Conservation (phyloP, 2,113 vertebrate genomes). For the Podarcis cretensis region DNA sequence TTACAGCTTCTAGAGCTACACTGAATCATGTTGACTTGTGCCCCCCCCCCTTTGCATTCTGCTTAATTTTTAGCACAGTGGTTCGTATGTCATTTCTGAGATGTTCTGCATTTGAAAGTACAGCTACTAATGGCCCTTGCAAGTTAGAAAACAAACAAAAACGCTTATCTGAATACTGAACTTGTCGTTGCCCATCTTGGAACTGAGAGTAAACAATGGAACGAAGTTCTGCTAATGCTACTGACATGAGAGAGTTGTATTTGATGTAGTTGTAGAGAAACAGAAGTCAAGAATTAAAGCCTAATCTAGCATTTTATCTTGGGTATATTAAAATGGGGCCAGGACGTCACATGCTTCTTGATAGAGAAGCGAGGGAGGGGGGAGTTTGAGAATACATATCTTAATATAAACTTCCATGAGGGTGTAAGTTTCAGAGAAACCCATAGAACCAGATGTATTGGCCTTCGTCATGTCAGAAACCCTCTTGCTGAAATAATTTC, state of each 20-base stretch:
- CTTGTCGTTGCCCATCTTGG: neutral
- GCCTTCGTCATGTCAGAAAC: neutral
- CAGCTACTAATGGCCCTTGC: neutral
- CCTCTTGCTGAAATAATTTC: neutral
- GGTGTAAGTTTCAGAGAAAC: neutral
- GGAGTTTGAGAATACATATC: neutral
- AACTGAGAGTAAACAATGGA: no score
- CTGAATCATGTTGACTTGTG: neutral
- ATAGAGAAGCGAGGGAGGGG: rapidly evolving
- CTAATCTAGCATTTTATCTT: neutral
- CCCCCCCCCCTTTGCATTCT: neutral
- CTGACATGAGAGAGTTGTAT: neutral
- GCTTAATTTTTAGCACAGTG: neutral
- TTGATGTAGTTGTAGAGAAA: neutral
- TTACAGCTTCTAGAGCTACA: neutral
- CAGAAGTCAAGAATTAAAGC: neutral
- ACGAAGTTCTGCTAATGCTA: neutral
- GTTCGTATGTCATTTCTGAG: neutral
- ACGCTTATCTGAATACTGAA: neutral
- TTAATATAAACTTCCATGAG: neutral
- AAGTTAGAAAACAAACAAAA: neutral
- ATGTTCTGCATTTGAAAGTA: neutral
- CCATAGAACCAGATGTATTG: neutral
- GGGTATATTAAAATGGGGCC: rapidly evolving
- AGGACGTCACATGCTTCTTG: neutral